A percentile compares a stretch with the other conserved stretches of the same genome.
Evolutionary conservation across 2,888 invertebrate genomes (phyloP).

Genomic region (Flabesymbios commensalis): DNA sequence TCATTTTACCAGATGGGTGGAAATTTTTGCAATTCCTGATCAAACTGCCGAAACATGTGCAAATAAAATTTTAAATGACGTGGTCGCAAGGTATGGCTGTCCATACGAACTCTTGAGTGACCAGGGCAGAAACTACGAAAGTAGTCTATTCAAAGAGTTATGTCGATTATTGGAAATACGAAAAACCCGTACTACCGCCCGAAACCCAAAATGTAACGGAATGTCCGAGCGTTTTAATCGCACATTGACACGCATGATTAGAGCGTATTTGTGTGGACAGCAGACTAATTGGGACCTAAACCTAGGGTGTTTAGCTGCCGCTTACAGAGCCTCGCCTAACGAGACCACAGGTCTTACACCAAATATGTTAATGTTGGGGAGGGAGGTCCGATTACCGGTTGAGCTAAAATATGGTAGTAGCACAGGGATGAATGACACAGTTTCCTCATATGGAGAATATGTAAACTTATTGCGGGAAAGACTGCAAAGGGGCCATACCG

Average conservation of each 20-base stretch:
- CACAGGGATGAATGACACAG: background rate
- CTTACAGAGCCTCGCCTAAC: background rate
- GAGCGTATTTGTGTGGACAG: background rate
- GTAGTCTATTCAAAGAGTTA: constrained; percentile 32
- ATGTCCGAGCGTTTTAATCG: background rate
- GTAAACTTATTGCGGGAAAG: background rate
- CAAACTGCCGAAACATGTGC: constrained; percentile 28
- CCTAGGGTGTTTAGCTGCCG: background rate
- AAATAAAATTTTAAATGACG: constrained; percentile 26
- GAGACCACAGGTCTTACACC: background rate
- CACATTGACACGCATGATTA: background rate
- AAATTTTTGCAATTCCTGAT: constrained; percentile 26
- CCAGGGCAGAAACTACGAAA: constrained; percentile 31
- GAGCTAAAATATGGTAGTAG: background rate
- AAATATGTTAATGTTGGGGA: constrained; percentile 1
- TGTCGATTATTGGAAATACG: constrained; percentile 27
- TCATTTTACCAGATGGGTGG: constrained; percentile 31
- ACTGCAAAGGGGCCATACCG: background rate
- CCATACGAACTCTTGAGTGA: constrained; percentile 25
- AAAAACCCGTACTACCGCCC: constrained; percentile 25
- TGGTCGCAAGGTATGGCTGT: constrained; percentile 25
- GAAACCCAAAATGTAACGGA: constrained; percentile 22
- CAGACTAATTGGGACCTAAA: constrained; percentile 2
- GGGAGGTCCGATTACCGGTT: background rate
- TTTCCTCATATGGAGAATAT: background rate